Evolutionary conservation across 2,888 invertebrate genomes (phyloP).

Genomic region (Sarcophaga rosellei): DNA sequence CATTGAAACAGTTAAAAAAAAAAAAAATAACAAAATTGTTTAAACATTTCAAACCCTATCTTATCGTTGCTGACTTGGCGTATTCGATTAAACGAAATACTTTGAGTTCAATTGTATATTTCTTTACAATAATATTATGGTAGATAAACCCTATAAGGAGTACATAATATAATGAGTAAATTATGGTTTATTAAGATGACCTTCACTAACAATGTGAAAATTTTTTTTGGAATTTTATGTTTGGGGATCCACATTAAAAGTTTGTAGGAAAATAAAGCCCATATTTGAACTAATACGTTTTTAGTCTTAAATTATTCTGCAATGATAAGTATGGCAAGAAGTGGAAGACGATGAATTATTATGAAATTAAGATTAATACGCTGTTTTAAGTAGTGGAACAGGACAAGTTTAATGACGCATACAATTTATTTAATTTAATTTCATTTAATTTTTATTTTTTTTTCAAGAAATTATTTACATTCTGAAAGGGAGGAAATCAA

Average conservation of each 20-base stretch:
- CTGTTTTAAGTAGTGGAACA: neutral
- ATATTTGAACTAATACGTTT: neutral
- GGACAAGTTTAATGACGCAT: conserved; percentile 57
- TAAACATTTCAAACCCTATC: neutral
- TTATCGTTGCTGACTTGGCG: neutral
- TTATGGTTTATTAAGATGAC: no score
- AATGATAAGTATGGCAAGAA: neutral
- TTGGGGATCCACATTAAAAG: neutral
- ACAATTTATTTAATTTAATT: conserved; percentile 32
- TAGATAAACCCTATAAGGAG: neutral
- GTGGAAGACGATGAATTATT: neutral
- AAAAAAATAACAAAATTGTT: neutral
- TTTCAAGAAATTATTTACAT: neutral
- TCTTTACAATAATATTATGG: neutral
- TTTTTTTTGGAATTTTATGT: neutral
- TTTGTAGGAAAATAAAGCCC: neutral
- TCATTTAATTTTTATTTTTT: neutral
- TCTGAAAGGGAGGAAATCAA: neutral
- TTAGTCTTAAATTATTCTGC: neutral
- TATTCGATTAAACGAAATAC: neutral
- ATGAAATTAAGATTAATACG: neutral
- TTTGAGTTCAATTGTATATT: neutral
- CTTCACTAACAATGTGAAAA: no score
- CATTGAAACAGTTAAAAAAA: no score
- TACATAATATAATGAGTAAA: no score